Evolutionary conservation across 2,113 vertebrate species (phyloP).

Genomic region (Protomyctophum bolini): DNA sequence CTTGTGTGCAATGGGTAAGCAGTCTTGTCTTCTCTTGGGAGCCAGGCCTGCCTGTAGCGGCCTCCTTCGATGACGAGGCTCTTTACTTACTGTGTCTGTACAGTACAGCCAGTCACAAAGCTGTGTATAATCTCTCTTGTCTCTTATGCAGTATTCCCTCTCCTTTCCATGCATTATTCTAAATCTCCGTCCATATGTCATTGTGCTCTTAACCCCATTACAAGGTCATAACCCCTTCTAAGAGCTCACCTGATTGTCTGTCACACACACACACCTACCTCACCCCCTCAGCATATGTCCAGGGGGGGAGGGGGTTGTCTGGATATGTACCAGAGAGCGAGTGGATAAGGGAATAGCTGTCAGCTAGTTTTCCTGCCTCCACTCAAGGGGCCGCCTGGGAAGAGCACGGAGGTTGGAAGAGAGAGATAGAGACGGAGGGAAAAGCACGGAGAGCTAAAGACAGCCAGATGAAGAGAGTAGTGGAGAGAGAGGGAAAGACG

Average conservation of each 20-base stretch:
- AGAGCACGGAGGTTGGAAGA: background rate
- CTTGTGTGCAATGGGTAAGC: no score
- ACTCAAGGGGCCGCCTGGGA: constrained; percentile 3
- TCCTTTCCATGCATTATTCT: constrained; percentile 37
- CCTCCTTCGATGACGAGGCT: no score
- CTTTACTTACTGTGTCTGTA: no score
- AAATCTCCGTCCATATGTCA: constrained; percentile 42
- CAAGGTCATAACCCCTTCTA: constrained; percentile 43
- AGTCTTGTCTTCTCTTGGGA: no score
- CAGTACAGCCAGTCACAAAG: no score
- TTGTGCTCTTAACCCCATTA: constrained; percentile 61
- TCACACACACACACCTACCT: constrained; percentile 15
- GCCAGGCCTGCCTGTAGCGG: no score
- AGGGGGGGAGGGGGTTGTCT: background rate
- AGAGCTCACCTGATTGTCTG: constrained; percentile 73
- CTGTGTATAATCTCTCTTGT: background rate
- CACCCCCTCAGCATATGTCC: constrained; percentile 68
- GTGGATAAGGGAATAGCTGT: constrained; percentile 39
- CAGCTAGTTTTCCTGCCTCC: constrained; percentile 29
- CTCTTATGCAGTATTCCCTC: constrained; percentile 9
- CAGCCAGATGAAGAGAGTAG: background rate
- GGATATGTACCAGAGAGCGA: background rate
- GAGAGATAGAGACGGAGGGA: background rate
- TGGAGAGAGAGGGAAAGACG: background rate
- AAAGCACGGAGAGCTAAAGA: no score